Conservation (phyloP, 2,113 vertebrate genomes). For the Vimba vimba region DNA sequence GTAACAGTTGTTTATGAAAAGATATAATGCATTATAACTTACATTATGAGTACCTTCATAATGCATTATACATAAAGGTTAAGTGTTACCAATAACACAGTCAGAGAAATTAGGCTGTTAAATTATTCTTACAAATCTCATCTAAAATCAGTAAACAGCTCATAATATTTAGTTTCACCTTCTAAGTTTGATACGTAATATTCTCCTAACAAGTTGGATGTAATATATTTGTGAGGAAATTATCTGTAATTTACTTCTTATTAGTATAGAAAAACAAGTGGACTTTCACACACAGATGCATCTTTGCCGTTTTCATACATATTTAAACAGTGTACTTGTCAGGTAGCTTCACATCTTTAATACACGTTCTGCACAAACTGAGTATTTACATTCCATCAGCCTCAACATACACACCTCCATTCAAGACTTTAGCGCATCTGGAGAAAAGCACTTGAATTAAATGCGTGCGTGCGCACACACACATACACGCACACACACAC, state of each 20-base stretch:
- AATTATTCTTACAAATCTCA: background rate
- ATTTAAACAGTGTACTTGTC: background rate
- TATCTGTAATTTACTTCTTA: background rate
- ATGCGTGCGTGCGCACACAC: conserved; percentile 26
- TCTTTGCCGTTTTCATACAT: background rate
- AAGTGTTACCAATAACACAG: background rate
- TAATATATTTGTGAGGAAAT: background rate
- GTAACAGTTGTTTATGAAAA: no score
- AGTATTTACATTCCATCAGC: conserved; percentile 11
- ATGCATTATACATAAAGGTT: no score
- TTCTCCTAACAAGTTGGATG: background rate
- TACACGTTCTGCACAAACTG: background rate
- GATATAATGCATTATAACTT: no score
- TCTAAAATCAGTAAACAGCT: background rate
- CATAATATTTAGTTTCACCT: background rate
- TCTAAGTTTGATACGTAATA: background rate
- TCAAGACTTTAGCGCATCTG: conserved; percentile 24
- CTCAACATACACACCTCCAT: conserved; percentile 5
- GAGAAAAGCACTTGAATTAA: conserved; percentile 33
- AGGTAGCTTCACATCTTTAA: conserved; percentile 4
- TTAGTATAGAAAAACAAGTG: background rate
- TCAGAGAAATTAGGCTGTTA: background rate
- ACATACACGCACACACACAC: conserved; percentile 18
- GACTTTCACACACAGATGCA: background rate
- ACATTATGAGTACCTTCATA: no score